Conservation (phyloP, 2,113 vertebrate genomes). For the Hemibagrus wyckioides region DNA sequence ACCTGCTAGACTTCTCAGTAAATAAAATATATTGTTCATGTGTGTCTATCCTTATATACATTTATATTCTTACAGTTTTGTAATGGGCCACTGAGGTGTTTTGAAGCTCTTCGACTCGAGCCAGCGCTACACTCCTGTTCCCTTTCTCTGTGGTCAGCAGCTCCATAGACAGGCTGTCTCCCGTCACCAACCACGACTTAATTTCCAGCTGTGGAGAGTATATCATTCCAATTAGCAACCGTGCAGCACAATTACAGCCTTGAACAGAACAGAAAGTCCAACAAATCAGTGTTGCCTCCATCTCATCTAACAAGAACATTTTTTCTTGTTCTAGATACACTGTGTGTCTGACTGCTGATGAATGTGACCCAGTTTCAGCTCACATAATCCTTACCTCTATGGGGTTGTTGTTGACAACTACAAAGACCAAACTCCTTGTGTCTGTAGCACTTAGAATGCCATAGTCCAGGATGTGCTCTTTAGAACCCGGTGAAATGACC, state of each 20-base stretch:
- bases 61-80: constrained; percentile 77
- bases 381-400: constrained; percentile 81
- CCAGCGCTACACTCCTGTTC: constrained; percentile 81
- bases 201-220: constrained; percentile 83
- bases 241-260: not conserved
- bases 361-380: not conserved
- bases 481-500: constrained; percentile 85
- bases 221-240: not conserved
- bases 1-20: not conserved
- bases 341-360: not conserved
- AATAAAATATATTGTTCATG: not conserved
- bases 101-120: constrained; percentile 81
- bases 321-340: not conserved
- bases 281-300: not conserved
- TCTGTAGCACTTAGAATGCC: constrained; percentile 92
- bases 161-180: constrained; percentile 92
- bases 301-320: not conserved
- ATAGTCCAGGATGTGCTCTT: constrained; percentile 90
- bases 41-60: not conserved
- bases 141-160: constrained; percentile 88
- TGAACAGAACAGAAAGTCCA: not conserved
- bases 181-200: constrained; percentile 94
- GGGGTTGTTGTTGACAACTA: constrained; percentile 94
- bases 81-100: constrained; percentile 79
- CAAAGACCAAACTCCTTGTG: constrained; percentile 87